Percentiles rank a stretch among this genome's conserved stretches.
Evolutionary conservation across 1,140 invertebrate genomes (phyloP).

Genomic region (Hycleus phaleratus): DNA sequence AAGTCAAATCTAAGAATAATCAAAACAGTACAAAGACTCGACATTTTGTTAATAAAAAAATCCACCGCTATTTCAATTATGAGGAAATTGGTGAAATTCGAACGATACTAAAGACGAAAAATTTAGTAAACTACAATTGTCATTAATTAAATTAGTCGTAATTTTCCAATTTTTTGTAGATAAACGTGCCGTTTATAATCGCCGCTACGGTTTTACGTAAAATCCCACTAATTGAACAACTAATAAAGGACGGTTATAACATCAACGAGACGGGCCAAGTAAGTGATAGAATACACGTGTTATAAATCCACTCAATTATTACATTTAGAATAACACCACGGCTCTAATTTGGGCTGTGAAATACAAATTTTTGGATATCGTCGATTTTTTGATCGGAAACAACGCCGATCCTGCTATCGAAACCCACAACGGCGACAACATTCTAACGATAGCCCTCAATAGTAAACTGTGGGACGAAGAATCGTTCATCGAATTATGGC

Average conservation of each 20-base stretch:
- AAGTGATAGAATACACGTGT: not conserved
- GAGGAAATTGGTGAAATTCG: constrained; percentile 23
- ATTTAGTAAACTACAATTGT: constrained; percentile 21
- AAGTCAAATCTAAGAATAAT: too few species aligned
- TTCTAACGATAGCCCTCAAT: constrained; percentile 36
- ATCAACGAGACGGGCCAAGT: constrained; percentile 28
- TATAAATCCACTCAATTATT: not conserved
- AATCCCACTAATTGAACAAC: constrained; percentile 20
- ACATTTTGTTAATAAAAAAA: constrained; percentile 2
- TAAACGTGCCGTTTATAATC: constrained; percentile 24
- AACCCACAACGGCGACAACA: constrained; percentile 35
- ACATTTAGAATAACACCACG: constrained; percentile 31
- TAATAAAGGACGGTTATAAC: constrained; percentile 25
- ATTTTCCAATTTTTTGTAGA: constrained; percentile 17
- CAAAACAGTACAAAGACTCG: not conserved
- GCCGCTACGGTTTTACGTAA: constrained; percentile 28
- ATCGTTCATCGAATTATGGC: constrained; percentile 36
- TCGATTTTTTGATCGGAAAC: constrained; percentile 33
- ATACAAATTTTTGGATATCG: constrained; percentile 35
- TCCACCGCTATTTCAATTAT: constrained; percentile 17
- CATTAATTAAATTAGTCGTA: not conserved
- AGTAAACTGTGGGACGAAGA: constrained; percentile 36
- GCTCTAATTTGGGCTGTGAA: constrained; percentile 39
- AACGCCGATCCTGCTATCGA: constrained; percentile 34
- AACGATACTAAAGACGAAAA: constrained; percentile 25